These are phyloP conservation scores for Clinocottus analis DNA, from an alignment of 2,113 vertebrate genomes.

Conservation along the genomic window DNA sequence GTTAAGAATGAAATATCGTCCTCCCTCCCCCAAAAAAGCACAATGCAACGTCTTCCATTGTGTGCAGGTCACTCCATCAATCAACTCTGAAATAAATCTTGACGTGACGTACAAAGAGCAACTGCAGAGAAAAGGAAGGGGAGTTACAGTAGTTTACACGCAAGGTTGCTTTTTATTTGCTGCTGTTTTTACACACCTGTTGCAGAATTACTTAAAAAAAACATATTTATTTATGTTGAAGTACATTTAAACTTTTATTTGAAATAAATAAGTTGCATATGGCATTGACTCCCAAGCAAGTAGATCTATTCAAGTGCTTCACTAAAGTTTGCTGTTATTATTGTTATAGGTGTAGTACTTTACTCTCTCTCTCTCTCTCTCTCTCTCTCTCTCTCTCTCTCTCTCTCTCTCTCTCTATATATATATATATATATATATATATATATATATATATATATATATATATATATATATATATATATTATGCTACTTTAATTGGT, in stretches of 20 bases:
- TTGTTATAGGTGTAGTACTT: not conserved
- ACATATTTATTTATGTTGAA: not conserved
- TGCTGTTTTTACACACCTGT: conserved; percentile 46
- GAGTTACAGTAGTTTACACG: conserved; percentile 63
- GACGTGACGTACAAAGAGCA: conserved; percentile 73
- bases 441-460: no score
- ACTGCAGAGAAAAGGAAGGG: conserved; percentile 52
- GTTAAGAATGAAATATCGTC: conserved; percentile 67
- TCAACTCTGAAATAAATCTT: conserved; percentile 73
- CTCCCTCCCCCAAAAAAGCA: conserved; percentile 44
- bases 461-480: no score
- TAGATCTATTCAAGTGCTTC: not conserved
- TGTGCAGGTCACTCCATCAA: conserved; percentile 78
- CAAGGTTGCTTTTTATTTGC: conserved; percentile 37
- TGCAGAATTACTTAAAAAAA: conserved; percentile 13
- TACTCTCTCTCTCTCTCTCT: no score
- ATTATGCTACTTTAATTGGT: no score
- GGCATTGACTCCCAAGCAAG: not conserved
- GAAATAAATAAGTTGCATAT: conserved; percentile 1
- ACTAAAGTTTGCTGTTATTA: not conserved
- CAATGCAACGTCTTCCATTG: conserved; percentile 68
- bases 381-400: no score
- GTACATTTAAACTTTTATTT: not conserved
- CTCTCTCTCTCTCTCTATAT: no score
- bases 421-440: no score